Percentiles rank a stretch among this genome's conserved stretches.
phyloP scores from a whole-genome alignment of 2,113 vertebrate species.

The Natator depressus region DNA sequence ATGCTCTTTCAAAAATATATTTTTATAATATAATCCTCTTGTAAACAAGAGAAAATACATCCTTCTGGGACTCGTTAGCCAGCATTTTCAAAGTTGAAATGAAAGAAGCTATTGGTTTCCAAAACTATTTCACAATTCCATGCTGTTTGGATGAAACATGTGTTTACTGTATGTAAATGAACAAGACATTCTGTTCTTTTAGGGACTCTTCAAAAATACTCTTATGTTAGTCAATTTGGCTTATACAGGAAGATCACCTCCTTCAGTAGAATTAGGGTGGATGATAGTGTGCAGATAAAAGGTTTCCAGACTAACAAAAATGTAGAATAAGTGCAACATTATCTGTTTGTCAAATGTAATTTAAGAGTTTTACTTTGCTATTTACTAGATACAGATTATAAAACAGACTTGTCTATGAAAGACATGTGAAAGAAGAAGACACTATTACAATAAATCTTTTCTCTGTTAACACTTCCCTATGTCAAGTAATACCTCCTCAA shows the following conservation, averaged over 20 bases:
- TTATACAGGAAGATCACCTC: not conserved
- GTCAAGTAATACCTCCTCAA: constrained; percentile 6
- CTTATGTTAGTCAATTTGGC: constrained; percentile 43
- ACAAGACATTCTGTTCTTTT: constrained; percentile 79
- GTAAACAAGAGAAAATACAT: constrained; percentile 73
- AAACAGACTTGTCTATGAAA: constrained; percentile 24
- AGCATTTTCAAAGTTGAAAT: constrained; percentile 64
- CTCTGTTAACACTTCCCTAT: constrained; percentile 35
- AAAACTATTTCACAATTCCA: constrained; percentile 76
- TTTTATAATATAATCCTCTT: constrained; percentile 69
- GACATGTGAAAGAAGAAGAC: not conserved
- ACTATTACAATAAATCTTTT: not conserved
- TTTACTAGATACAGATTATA: not conserved
- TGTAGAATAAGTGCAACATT: constrained; percentile 21
- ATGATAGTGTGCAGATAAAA: constrained; percentile 28
- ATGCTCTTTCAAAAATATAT: constrained; percentile 62
- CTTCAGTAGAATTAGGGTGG: constrained; percentile 17
- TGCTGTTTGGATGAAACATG: constrained; percentile 69
- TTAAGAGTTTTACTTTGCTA: not conserved
- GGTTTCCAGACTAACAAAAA: not conserved
- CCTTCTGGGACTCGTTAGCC: constrained; percentile 72
- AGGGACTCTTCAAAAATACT: constrained; percentile 39
- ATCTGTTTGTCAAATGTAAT: constrained; percentile 21
- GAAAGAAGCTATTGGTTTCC: constrained; percentile 70
- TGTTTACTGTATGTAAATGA: constrained; percentile 83